Conservation (phyloP, 1,140 invertebrate genomes). For the Bombus difficillimus region DNA sequence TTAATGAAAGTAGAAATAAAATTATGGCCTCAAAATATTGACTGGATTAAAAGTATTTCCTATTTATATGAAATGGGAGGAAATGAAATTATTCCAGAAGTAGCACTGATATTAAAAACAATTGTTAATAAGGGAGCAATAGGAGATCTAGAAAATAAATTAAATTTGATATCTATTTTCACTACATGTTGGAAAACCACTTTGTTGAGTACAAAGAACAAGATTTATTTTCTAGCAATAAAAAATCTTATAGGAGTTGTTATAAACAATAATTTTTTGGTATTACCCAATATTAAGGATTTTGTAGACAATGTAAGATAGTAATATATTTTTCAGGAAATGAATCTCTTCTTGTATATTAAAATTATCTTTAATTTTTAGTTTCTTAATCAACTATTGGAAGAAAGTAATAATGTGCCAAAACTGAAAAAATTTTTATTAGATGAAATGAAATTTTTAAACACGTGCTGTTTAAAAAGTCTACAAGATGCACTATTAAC, state of each 20-base stretch:
- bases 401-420: slow-evolving; percentile 66
- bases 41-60: slow-evolving; percentile 34
- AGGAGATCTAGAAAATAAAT: slow-evolving; percentile 38
- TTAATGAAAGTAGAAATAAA: slow-evolving; percentile 29
- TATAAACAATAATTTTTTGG: slow-evolving; percentile 61
- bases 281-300: slow-evolving; percentile 20
- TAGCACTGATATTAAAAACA: slow-evolving; percentile 47
- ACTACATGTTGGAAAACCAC: slow-evolving; percentile 69
- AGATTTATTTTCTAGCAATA: slow-evolving; percentile 66
- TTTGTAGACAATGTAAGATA: slow-evolving; percentile 60
- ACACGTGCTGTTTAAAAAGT: slow-evolving; percentile 25
- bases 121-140: slow-evolving; percentile 51
- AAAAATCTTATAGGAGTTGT: slow-evolving; percentile 63
- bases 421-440: slow-evolving; percentile 70
- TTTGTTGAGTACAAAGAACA: slow-evolving; percentile 69
- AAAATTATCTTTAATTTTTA: slow-evolving; percentile 51
- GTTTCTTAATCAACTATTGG: slow-evolving; percentile 65
- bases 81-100: slow-evolving; percentile 55
- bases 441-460: slow-evolving; percentile 58
- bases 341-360: slow-evolving; percentile 4
- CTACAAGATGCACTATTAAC: slow-evolving; percentile 59
- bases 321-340: not conserved
- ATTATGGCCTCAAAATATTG: slow-evolving; percentile 19
- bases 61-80: slow-evolving; percentile 53
- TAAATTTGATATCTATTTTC: slow-evolving; percentile 61